Evolutionary conservation across 1,140 invertebrate genomes (phyloP), one percentile per base, ranked within the genome.

Genomic region (Drosophila pachea): DNA sequence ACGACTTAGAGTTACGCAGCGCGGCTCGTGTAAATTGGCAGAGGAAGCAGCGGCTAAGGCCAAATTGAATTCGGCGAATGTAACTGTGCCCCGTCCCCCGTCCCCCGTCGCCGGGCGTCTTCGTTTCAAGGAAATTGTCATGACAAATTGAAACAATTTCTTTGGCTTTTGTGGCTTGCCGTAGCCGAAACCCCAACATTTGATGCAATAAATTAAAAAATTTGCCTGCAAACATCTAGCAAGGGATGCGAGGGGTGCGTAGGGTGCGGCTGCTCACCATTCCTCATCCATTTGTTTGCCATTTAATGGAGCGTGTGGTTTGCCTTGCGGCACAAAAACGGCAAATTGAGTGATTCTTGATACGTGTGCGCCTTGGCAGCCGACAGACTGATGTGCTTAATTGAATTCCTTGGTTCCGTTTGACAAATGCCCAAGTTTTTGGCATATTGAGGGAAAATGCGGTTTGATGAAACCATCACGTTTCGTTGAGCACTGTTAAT

Each of bases 61-160:
- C 74, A 86, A 86, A 86, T 86, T 86, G 81, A 86, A 86, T 86
- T 86, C 81, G 67, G 55, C 54, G 22, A 55, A 49, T 68, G 50
- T 64, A 40, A 36, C 59, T 38, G 22, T 42, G 47, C n/a, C 42
- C 12, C 42, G 31, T 38, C 49, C 7, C 38, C 53, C 6, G 36
- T 29, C 29, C 2, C 33, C 48, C 14, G 8, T 48, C 5, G n/a
- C 32, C 33, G 45, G 35, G 29, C n/a, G 35, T 29, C 22, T 47
- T 67, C 79, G 71, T 79, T 74, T 84, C 81, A 86, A 84, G 86
- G 76, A 76, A 86, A 86, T 86, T 86, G 81, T 86, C 81, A 81
- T 86, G 81, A 86, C 81, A 86, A 86, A 86, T 86, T 86, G 81
- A 86, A 81, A 86, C 77, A 86, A 86, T 86, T 86, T 86, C 76